phyloP scores from a whole-genome alignment of 2,797 vertebrate genomes.

The Molossus molossus region DNA sequence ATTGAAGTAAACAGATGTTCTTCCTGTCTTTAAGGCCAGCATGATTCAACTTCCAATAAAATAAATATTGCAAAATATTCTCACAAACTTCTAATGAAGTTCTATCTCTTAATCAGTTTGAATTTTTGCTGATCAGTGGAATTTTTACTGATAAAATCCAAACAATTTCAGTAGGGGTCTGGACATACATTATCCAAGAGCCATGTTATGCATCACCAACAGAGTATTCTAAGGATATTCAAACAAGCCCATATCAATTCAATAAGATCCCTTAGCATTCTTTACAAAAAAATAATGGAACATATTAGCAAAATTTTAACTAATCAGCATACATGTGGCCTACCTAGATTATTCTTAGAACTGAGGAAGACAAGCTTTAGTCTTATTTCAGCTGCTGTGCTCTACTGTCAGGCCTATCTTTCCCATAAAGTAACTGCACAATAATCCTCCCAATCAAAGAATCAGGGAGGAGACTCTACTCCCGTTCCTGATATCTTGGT shows the following conservation, averaged over 20 bases:
- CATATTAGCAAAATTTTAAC: background rate
- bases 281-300: background rate
- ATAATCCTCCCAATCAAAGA: background rate
- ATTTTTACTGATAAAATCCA: background rate
- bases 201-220: background rate
- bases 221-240: background rate
- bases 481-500: background rate
- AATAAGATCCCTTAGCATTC: background rate
- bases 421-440: background rate
- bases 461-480: background rate
- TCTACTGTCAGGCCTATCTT: background rate
- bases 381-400: background rate
- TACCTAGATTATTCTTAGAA: background rate
- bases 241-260: background rate
- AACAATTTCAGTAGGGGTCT: background rate
- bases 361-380: background rate
- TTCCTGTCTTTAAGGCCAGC: background rate
- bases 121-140: constrained; percentile 3
- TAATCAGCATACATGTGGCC: background rate
- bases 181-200: background rate
- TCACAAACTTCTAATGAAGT: background rate
- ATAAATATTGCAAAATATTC: background rate
- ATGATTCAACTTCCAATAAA: background rate
- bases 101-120: background rate
- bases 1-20: constrained; percentile 1